Evolutionary conservation across 2,888 invertebrate species (phyloP), one percentile per base, ranked within the genome.

Genomic region (Atrina japonica): DNA sequence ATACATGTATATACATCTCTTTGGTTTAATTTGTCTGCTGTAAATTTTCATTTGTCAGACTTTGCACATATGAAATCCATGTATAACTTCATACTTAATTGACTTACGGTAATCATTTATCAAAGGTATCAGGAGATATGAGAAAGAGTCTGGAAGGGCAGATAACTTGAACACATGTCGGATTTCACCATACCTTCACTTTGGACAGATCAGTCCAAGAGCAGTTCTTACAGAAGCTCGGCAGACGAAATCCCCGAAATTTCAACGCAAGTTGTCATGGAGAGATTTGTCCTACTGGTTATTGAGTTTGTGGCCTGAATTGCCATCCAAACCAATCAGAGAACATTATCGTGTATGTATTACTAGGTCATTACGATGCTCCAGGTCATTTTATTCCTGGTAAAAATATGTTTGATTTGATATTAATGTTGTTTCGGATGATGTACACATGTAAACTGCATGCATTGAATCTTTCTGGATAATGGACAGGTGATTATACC

Each of bases 231-330:
- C 66, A 40, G 77, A 78, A 43, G 83, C 81, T 11, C 75, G 75
- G 23, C 70, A 74, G 41, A 70, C 76, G 68, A 81, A 77, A 58
- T 80, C 81, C 11, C 78, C 76, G 9, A 83, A 83, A 74, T 83
- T 83, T 52, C 68, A 80, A 2, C 65, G 81, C 9, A 83, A 83
- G 63, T 63, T 83, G 29, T 80, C 83, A 2, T 83, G 83, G 83
- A 69, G 83, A 47, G 83, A 83, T 52, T 58, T 83, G n/a, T 78
- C 81, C 5, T 83, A 83, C 47, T 81, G 78, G 77, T 59, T 83
- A 43, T 59, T 83, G 49, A 50, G 71, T 6, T 56, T 80, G 41
- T 81, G 80, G 55, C 83, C 80, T 40, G 75, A 80, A 43, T 70
- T 83, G 25, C 78, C 81, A 23, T 61, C 66, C 58, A 61, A 72